Evolutionary conservation across 1,140 invertebrate genomes (phyloP).

Genomic region (Anadara kagoshimensis): DNA sequence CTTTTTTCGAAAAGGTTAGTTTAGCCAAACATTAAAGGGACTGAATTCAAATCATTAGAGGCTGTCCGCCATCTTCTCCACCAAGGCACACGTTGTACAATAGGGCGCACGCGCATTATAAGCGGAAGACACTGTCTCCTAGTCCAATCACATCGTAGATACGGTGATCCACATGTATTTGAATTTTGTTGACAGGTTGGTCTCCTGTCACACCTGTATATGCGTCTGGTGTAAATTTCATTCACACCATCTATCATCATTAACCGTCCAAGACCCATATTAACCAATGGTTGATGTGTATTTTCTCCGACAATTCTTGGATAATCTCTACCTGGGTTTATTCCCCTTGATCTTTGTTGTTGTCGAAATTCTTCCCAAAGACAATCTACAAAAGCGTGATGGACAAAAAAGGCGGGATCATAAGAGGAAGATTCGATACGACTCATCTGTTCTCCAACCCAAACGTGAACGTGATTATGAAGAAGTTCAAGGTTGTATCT

Average conservation of each 20-base stretch:
- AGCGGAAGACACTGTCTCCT: slow-evolving; percentile 46
- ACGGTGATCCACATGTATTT: slow-evolving; percentile 52
- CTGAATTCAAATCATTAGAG: too few relatives aligned
- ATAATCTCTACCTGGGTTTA: slow-evolving; percentile 53
- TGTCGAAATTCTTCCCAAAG: slow-evolving; percentile 58
- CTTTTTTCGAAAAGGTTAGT: not conserved
- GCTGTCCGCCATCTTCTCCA: slow-evolving; percentile 19
- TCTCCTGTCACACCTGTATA: slow-evolving; percentile 50
- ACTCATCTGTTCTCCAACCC: slow-evolving; percentile 55
- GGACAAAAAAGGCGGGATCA: slow-evolving; percentile 53
- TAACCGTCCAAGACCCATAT: slow-evolving; percentile 52
- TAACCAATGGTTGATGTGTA: slow-evolving; percentile 48
- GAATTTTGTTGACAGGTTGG: slow-evolving; percentile 45
- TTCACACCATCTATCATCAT: slow-evolving; percentile 55
- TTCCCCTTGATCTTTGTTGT: slow-evolving; percentile 53
- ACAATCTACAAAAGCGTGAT: slow-evolving; percentile 56
- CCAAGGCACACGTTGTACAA: not conserved
- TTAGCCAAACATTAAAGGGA: not conserved
- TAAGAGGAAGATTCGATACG: slow-evolving; percentile 50
- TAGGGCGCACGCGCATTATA: slow-evolving; percentile 43
- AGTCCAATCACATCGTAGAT: slow-evolving; percentile 52
- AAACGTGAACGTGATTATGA: slow-evolving; percentile 53
- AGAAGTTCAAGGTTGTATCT: slow-evolving; percentile 51
- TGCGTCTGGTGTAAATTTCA: slow-evolving; percentile 50
- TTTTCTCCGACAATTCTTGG: slow-evolving; percentile 53